Percentiles rank a stretch among this genome's conserved stretches.
Evolutionary conservation across 2,888 invertebrate genomes (phyloP).

Genomic region (Nysson spinosus): DNA sequence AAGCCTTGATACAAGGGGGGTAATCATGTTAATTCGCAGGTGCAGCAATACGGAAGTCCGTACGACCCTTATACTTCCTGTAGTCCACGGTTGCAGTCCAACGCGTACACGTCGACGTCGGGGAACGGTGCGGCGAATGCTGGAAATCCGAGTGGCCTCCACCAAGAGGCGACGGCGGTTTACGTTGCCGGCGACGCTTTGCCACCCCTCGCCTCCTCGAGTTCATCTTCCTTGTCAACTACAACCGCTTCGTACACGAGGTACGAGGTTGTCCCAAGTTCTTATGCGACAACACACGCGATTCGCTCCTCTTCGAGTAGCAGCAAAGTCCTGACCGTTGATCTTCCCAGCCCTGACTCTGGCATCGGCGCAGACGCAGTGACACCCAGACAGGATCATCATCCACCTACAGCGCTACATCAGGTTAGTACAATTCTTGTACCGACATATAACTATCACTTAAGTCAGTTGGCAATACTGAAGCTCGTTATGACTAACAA

Average conservation of each 20-base stretch:
- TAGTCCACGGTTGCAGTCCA: slow-evolving; percentile 73
- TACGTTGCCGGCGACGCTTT: slow-evolving; percentile 81
- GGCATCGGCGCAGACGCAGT: slow-evolving; percentile 97
- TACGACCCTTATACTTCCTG: slow-evolving; percentile 75
- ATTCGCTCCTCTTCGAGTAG: slow-evolving; percentile 74
- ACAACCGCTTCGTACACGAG: slow-evolving; percentile 75
- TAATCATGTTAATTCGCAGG: slow-evolving; percentile 48
- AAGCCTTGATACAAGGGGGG: neutral
- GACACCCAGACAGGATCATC: slow-evolving; percentile 82
- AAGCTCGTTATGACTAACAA: too few species aligned
- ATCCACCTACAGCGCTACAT: slow-evolving; percentile 88
- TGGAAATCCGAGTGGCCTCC: slow-evolving; percentile 65
- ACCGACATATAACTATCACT: too few species aligned
- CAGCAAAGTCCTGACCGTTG: slow-evolving; percentile 88
- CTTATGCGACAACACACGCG: slow-evolving; percentile 74
- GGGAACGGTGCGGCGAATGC: slow-evolving; percentile 51
- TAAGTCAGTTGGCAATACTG: too few species aligned
- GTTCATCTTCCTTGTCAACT: slow-evolving; percentile 82
- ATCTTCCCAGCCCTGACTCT: slow-evolving; percentile 96
- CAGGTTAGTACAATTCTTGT: slow-evolving; percentile 81
- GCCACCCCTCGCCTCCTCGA: slow-evolving; percentile 77
- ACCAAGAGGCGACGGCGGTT: slow-evolving; percentile 77
- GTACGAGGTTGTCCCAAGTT: slow-evolving; percentile 76
- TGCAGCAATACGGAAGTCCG: slow-evolving; percentile 74
- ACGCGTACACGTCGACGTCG: slow-evolving; percentile 71